Percentiles rank a stretch among this genome's conserved stretches.
These are phyloP conservation scores for Pyrochroa serraticornis DNA, from an alignment of 2,888 invertebrate species.

Conservation along the genomic window DNA sequence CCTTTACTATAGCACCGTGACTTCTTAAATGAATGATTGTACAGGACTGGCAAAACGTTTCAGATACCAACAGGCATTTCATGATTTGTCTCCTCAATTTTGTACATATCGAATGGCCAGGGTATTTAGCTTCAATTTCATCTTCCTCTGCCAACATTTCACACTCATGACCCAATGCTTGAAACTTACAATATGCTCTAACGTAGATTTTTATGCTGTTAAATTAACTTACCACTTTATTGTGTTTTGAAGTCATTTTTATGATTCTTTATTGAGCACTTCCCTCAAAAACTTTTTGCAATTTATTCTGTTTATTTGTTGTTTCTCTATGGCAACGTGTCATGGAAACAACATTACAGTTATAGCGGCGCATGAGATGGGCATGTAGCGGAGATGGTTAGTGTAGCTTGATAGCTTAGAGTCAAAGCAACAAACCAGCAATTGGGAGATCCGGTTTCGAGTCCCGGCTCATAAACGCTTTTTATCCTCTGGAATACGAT, in stretches of 20 bases:
- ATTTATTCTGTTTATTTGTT: background rate
- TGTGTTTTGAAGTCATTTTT: slow-evolving; percentile 12
- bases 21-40: slow-evolving; percentile 37
- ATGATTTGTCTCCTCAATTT: slow-evolving; percentile 6
- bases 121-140: slow-evolving; percentile 26
- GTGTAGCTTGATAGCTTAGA: no score
- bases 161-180: slow-evolving; percentile 26
- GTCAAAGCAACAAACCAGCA: no score
- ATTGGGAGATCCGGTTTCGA: no score
- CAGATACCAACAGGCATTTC: slow-evolving; percentile 8
- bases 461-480: no score
- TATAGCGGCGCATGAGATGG: no score
- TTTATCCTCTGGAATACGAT: no score
- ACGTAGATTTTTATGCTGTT: background rate
- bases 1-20: slow-evolving; percentile 45
- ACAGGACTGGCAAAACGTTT: slow-evolving; percentile 17
- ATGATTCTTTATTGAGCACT: background rate
- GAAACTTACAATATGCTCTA: slow-evolving; percentile 18
- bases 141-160: slow-evolving; percentile 31
- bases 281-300: background rate
- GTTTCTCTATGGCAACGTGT: slow-evolving; percentile 2
- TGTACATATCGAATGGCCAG: slow-evolving; percentile 3
- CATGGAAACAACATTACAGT: no score
- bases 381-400: no score
- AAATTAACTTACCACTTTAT: slow-evolving; percentile 5